These are phyloP conservation scores for Simalia tracyae DNA, from an alignment of 2,797 vertebrate genomes.

Conservation along the genomic window DNA sequence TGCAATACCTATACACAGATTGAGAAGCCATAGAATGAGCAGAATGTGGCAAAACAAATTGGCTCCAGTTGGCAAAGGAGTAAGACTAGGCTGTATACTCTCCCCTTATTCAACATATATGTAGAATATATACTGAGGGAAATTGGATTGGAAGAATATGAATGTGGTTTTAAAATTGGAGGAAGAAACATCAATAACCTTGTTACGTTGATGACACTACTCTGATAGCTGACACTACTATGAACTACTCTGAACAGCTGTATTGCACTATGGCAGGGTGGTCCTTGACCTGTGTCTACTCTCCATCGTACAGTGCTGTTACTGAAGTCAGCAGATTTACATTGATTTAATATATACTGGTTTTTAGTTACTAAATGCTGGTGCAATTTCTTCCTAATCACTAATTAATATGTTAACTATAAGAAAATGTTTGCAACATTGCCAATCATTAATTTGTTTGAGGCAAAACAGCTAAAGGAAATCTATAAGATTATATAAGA, in stretches of 20 bases:
- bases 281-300: not conserved
- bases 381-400: not conserved
- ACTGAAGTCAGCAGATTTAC: not conserved
- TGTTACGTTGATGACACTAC: not conserved
- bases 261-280: not conserved
- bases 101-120: not conserved
- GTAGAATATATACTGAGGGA: not conserved
- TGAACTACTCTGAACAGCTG: not conserved
- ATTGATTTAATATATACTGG: not conserved
- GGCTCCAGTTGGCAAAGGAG: not conserved
- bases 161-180: not conserved
- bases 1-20: not conserved
- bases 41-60: not conserved
- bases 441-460: slow-evolving; percentile 11
- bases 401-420: not conserved
- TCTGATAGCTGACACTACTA: not conserved
- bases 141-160: not conserved
- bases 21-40: not conserved
- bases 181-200: not conserved
- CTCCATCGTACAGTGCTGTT: not conserved
- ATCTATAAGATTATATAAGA: not conserved
- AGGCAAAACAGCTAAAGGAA: not conserved
- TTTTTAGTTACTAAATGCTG: not conserved
- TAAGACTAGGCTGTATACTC: not conserved
- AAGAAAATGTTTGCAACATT: not conserved